A percentile compares a stretch with the other conserved stretches of the same genome.
These are phyloP conservation scores for Parnassius glacialis DNA, from an alignment of 2,888 invertebrate genomes.

Conservation along the genomic window DNA sequence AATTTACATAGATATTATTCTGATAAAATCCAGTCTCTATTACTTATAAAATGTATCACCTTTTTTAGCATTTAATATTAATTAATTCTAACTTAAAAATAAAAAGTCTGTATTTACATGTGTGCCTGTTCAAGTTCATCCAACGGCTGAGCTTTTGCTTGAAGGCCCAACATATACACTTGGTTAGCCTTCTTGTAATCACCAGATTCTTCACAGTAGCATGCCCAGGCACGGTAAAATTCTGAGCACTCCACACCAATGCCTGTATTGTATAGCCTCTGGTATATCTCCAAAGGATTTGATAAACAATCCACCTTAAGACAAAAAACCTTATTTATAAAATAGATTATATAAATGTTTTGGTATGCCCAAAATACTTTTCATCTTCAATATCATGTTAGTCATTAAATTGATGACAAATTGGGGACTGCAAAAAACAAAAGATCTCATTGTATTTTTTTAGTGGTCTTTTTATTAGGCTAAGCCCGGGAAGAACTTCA, in stretches of 20 bases:
- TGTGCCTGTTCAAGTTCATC: constrained; percentile 89
- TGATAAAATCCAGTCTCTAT: too few relatives aligned
- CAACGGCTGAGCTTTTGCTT: constrained; percentile 88
- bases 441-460: too few relatives aligned
- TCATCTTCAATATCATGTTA: too few relatives aligned
- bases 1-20: too few relatives aligned
- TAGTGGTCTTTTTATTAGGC: too few relatives aligned
- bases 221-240: constrained; percentile 95
- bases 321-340: background rate
- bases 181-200: constrained; percentile 92
- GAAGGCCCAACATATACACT: constrained; percentile 89
- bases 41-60: too few relatives aligned
- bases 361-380: background rate
- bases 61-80: background rate
- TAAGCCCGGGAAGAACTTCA: too few relatives aligned
- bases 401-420: too few relatives aligned
- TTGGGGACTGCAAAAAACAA: too few relatives aligned
- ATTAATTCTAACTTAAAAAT: background rate
- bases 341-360: constrained; percentile 7
- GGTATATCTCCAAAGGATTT: constrained; percentile 89
- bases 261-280: constrained; percentile 88
- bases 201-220: constrained; percentile 89
- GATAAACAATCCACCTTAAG: constrained; percentile 86
- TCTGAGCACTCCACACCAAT: constrained; percentile 91
- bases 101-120: constrained; percentile 72